phyloP scores from a whole-genome alignment of 2,888 invertebrate genomes.

The Hypomecis punctinalis region DNA sequence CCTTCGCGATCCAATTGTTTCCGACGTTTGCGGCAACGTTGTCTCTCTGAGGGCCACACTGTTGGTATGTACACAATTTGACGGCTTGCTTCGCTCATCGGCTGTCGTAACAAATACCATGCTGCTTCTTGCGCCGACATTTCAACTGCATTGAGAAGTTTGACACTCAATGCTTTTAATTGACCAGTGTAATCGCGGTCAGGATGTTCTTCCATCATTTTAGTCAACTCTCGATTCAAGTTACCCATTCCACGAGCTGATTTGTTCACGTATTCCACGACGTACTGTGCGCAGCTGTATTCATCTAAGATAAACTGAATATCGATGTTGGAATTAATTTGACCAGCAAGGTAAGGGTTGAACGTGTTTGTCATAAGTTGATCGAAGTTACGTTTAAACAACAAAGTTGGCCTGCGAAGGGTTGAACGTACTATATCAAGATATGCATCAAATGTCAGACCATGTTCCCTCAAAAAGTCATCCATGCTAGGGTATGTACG shows the following conservation, averaged over 20 bases:
- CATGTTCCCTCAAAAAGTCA: constrained; percentile 49
- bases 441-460: constrained; percentile 52
- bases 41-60: constrained; percentile 62
- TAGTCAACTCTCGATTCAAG: constrained; percentile 52
- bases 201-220: constrained; percentile 50
- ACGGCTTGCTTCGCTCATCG: constrained; percentile 60
- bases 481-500: constrained; percentile 51
- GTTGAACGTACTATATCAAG: constrained; percentile 52
- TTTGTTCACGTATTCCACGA: constrained; percentile 65
- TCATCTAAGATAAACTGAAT: constrained; percentile 54
- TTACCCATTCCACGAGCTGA: constrained; percentile 57
- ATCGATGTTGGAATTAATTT: constrained; percentile 51
- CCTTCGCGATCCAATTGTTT: constrained; percentile 51
- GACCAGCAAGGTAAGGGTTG: constrained; percentile 55
- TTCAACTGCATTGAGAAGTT: constrained; percentile 60
- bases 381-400: constrained; percentile 54
- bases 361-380: constrained; percentile 58
- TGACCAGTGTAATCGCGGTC: constrained; percentile 42
- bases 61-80: constrained; percentile 59
- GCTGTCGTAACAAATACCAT: constrained; percentile 67
- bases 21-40: constrained; percentile 44
- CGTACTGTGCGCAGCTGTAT: constrained; percentile 53
- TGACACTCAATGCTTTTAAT: constrained; percentile 45
- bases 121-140: constrained; percentile 69
- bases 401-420: constrained; percentile 48